Base-by-base conservation (phyloP, 1,140 invertebrate genomes). In the Agrypnia vestita region DNA sequence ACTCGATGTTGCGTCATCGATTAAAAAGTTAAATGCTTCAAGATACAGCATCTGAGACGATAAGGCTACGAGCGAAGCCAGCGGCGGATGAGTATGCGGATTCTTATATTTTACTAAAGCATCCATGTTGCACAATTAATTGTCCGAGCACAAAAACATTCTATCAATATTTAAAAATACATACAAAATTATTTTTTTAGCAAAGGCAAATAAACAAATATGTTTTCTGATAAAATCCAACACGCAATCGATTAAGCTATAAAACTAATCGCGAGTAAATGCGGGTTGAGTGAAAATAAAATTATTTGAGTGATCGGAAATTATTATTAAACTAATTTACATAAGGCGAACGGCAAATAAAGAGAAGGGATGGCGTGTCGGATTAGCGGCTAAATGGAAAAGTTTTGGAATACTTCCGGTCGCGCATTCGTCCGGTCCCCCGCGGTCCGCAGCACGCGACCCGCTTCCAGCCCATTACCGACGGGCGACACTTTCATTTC, bases 311-410 rank as follows among this genome's bases (percentile, higher is more conserved):
- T 8, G 53, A 56, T 8, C 53, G n/a, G n/a, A 56, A 56, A 17
- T 56, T n/a, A n/a, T n/a, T n/a, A n/a, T n/a, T 56, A 1, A n/a
- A 56, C 53, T 56, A 56, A 56, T 56, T 56, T 56, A 56, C 53
- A 56, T 15, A 56, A 56, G n/a, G n/a, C 6, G n/a, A 56, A 56
- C 17, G n/a, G 53, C 7, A n/a, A 56, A 56, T 56, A 56, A 56
- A 0, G 53, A 71, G 47, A 21, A 53, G 0, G 15, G 67, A 71
- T 71, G 47, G 67, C 67, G 47, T 71, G 67, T 71, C 21, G 15
- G 19, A 71, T 19, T 71, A 71, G 7, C 17, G 11, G 21, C 67
- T 71, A 71, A 71, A 71, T 71, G 67, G 10, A 62, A 53, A 15
- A 17, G 7, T 7, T 25, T 49, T 71, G 49, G 17, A 51, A 71